Base-by-base conservation (phyloP, 1,140 invertebrate species). In the Cydia splendana region DNA sequence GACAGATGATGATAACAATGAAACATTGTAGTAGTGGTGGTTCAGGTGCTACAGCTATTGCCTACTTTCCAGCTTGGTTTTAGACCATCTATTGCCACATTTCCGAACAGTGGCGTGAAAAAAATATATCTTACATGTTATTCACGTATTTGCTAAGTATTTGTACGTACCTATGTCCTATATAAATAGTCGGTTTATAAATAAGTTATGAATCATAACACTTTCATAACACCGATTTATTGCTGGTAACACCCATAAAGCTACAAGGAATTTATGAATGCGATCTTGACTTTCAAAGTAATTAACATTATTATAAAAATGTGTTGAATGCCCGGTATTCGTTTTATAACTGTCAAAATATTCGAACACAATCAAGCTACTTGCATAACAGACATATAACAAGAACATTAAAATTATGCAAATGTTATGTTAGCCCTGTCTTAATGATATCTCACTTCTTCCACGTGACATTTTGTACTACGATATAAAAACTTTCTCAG, bases 251-350 rank as follows among this genome's bases (percentile, higher is more conserved):
- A 34, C 34, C 4, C 34, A 34, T 18, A 71, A 42, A 10, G 67
- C 30, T 15, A n/a, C n/a, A 2, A 45, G 15, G 18, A 42, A 38
- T 71, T 34, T 71, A n/a, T 0, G 38, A 71, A 20, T 18, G n/a
- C 67, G 67, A 71, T 38, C 30, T 71, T 71, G 67, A 71, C 67
- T 71, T 71, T 38, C 67, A 71, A 45, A 71, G 2, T 38, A n/a
- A 71, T 71, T 71, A 71, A 42, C 67, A 71, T 20, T 71, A 34
- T 71, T 20, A 71, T 71, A n/a, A 71, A 69, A 42, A 45, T 12
- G 18, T 18, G 2, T n/a, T 38, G 67, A 38, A 71, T 71, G 15
- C 28, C 30, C 34, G 45, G 20, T 71, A 38, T 38, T 71, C 4
- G 30, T 67, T 67, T 71, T 71, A 71, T 38, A 2, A 71, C 34